Conservation (phyloP, 2,113 vertebrate species). For the Rallus limicola region DNA sequence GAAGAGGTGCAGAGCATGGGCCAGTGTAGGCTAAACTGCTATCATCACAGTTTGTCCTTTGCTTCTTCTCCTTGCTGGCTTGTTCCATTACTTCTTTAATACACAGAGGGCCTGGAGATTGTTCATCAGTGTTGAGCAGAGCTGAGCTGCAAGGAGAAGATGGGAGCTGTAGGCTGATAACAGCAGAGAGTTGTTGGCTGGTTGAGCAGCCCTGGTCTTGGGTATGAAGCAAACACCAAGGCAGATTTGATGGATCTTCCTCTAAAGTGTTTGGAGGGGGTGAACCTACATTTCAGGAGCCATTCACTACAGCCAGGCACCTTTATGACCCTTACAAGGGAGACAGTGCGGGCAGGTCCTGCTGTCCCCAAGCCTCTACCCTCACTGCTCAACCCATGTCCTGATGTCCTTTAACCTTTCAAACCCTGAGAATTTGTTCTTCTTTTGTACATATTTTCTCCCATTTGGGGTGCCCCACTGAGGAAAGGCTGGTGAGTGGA, state of each 20-base stretch:
- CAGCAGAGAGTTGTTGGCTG: background rate
- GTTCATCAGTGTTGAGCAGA: background rate
- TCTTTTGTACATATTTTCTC: background rate
- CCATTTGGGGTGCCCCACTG: background rate
- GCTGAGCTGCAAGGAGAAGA: background rate
- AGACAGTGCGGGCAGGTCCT: background rate
- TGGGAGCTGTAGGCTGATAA: background rate
- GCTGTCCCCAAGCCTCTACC: background rate
- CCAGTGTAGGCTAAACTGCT: background rate
- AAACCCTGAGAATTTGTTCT: background rate
- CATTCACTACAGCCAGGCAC: background rate
- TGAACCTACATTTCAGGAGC: background rate
- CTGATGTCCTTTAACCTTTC: background rate
- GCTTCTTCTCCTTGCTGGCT: background rate
- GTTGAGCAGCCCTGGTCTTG: background rate
- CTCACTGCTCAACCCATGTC: background rate
- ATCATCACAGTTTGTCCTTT: background rate
- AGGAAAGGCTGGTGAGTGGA: background rate
- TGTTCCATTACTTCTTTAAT: background rate
- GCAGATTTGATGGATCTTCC: background rate
- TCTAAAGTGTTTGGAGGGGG: background rate
- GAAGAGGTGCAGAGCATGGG: background rate
- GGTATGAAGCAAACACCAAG: background rate
- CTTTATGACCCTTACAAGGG: background rate
- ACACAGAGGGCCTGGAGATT: background rate